Evolutionary conservation across 2,888 invertebrate species (phyloP), one percentile per base, ranked within the genome.

Genomic region (Hypomecis atomaria): DNA sequence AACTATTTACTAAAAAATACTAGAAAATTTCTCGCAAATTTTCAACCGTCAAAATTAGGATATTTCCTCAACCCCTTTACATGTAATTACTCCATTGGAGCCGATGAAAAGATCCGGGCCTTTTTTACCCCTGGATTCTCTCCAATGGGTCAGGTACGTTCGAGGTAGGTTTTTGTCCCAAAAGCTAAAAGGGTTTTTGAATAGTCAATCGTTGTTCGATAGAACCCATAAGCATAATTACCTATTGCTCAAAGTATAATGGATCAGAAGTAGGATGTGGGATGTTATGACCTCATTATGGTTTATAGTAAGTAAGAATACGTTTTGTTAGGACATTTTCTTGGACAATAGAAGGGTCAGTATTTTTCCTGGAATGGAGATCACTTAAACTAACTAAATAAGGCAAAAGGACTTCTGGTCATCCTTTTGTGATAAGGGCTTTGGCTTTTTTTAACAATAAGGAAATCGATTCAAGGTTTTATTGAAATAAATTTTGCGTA

Each of bases 61-160:
- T 76, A 78, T 81, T 82, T 82, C 76, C 75, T 73, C 66, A 73
- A 74, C 75, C 78, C 75, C 78, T 80, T 70, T 71, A 79, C 77
- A 83, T 82, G 83, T 84, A 84, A 86, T 86, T 86, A 86, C 84
- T 83, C 82, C 81, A 85, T 83, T 79, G 81, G 79, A 72, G 71
- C 74, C 75, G 75, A 78, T 83, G 78, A 84, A 84, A 87, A 84
- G 77, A 82, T 75, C 60, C 70, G 70, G 75, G 65, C 78, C 75
- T 78, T 79, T 72, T 63, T 67, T 75, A 67, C 74, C 72, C 75
- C 78, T 71, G 75, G 72, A 70, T 76, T 73, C 73, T 49, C 55
- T 56, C 55, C 57, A 65, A 66, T 62, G 59, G 62, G 62, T 58
- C 62, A 65, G 65, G 69, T 64, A 60, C 64, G 53, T 43, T 59